Percentiles rank a stretch among this genome's conserved stretches.
Evolutionary conservation across 2,888 invertebrate species (phyloP).

Genomic region (Danaus chrysippus): DNA sequence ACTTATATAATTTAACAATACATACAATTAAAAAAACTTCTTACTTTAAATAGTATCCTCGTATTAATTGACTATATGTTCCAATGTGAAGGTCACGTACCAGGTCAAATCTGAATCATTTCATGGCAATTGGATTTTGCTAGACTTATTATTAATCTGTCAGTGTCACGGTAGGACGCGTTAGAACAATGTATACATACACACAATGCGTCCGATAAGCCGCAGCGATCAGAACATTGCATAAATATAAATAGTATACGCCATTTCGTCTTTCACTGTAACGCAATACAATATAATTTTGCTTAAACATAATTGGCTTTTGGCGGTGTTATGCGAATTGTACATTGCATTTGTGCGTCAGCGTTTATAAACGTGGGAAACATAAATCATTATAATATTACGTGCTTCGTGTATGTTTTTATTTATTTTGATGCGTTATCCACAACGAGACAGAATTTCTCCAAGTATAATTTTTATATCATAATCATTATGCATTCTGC

Average conservation of each 20-base stretch:
- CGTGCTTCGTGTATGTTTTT: no score
- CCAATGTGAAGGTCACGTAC: not conserved
- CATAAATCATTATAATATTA: not conserved
- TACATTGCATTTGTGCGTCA: slow-evolving; percentile 2
- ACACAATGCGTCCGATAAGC: slow-evolving; percentile 27
- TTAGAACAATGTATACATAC: slow-evolving; percentile 33
- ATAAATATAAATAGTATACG: slow-evolving; percentile 8
- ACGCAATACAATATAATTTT: slow-evolving; percentile 17
- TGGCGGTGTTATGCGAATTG: not conserved
- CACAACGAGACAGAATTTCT: no score
- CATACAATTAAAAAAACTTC: not conserved
- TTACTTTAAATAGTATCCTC: not conserved
- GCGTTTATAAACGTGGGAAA: not conserved
- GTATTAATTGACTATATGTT: not conserved
- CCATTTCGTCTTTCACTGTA: slow-evolving; percentile 16
- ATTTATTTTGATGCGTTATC: no score
- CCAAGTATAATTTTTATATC: no score
- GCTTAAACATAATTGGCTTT: not conserved
- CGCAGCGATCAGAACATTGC: slow-evolving; percentile 28
- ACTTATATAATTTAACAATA: no score
- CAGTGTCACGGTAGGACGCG: slow-evolving; percentile 33
- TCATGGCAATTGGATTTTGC: slow-evolving; percentile 19
- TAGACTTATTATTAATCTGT: slow-evolving; percentile 29
- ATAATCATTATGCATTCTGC: no score
- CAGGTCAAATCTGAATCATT: slow-evolving; percentile 3